Evolutionary conservation across 2,797 vertebrate species (phyloP).

Genomic region (Sebastes diploproa): DNA sequence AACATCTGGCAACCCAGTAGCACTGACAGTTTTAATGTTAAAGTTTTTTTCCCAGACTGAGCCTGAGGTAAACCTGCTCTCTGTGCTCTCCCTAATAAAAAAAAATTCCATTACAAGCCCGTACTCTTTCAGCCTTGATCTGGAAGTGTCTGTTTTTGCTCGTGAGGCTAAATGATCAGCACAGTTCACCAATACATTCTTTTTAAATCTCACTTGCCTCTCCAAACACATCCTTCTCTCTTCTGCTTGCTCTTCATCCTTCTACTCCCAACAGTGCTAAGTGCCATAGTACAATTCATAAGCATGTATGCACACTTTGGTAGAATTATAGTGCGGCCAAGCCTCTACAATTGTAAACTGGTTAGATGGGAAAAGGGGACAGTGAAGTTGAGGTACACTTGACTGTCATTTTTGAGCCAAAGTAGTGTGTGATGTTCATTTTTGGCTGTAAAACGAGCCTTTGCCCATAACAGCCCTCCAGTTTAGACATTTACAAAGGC

Average conservation of each 20-base stretch:
- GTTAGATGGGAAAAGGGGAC: background rate
- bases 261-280: background rate
- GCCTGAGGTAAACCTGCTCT: conserved; percentile 46
- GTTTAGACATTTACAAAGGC: conserved; percentile 58
- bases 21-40: conserved; percentile 29
- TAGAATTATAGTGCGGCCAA: background rate
- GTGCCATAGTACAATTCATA: conserved; percentile 3
- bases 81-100: conserved; percentile 30
- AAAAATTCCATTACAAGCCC: conserved; percentile 49
- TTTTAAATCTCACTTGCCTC: conserved; percentile 5
- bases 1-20: conserved; percentile 59
- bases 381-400: background rate
- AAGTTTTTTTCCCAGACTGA: conserved; percentile 11
- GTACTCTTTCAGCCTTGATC: background rate
- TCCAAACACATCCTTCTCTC: background rate
- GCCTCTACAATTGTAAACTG: background rate
- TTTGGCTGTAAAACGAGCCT: conserved; percentile 38
- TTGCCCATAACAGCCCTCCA: conserved; percentile 22
- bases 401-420: conserved; percentile 18
- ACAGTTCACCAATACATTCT: conserved; percentile 13
- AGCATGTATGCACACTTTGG: background rate
- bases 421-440: conserved; percentile 20
- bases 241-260: background rate
- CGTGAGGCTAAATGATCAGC: conserved; percentile 18
- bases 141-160: conserved; percentile 26